These are phyloP conservation scores for Liodrosophila aerea DNA, from an alignment of 2,888 invertebrate genomes.

Conservation along the genomic window DNA sequence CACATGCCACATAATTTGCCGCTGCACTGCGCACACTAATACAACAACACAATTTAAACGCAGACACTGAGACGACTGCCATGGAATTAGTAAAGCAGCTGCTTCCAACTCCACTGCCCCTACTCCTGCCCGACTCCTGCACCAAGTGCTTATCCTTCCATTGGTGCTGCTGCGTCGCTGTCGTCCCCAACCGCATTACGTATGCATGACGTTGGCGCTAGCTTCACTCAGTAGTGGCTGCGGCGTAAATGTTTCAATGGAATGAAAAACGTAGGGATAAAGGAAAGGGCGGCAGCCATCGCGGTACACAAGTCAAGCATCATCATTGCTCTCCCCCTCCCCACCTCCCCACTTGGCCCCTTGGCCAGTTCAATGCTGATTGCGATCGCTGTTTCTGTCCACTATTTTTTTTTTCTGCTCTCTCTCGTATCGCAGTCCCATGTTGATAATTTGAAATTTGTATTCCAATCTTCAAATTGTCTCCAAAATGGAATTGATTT, in stretches of 20 bases:
- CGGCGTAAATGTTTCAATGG: conserved; percentile 67
- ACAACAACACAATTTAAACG: conserved; percentile 22
- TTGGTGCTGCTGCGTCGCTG: conserved; percentile 51
- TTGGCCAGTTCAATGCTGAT: conserved; percentile 70
- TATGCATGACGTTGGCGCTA: conserved; percentile 70
- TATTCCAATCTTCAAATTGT: conserved; percentile 83
- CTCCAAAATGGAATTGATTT: conserved; percentile 83
- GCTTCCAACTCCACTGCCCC: conserved; percentile 7
- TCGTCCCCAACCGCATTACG: conserved; percentile 76
- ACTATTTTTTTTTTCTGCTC: conserved; percentile 16
- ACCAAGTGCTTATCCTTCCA: too few relatives aligned
- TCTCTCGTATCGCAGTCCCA: conserved; percentile 55
- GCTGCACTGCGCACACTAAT: conserved; percentile 68
- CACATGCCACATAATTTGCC: conserved; percentile 79
- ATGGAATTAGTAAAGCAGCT: conserved; percentile 69
- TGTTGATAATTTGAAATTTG: conserved; percentile 82
- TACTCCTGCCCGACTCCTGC: background rate
- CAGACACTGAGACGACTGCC: conserved; percentile 27
- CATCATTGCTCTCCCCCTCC: conserved; percentile 8
- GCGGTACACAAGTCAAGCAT: conserved; percentile 25
- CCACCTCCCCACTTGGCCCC: conserved; percentile 8
- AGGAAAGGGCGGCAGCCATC: background rate
- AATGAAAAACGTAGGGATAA: conserved; percentile 47
- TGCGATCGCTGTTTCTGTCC: conserved; percentile 67
- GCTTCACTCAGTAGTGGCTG: conserved; percentile 44